These are phyloP conservation scores for Ypsolopha sequella DNA, from an alignment of 2,888 invertebrate genomes.

Conservation along the genomic window DNA sequence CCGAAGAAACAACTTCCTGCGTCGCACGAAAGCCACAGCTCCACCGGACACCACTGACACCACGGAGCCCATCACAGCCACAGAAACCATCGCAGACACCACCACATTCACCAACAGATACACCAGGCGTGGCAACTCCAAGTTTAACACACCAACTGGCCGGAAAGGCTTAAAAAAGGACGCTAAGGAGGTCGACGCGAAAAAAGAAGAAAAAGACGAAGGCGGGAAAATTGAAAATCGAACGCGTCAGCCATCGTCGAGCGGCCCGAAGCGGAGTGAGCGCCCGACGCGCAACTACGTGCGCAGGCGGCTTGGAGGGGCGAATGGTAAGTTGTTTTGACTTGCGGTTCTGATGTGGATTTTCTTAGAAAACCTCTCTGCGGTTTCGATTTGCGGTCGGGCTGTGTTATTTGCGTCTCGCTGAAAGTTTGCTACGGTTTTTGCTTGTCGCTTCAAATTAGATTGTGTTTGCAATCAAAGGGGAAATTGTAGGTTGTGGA, in stretches of 20 bases:
- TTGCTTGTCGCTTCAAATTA: neutral
- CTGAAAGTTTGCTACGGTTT: neutral
- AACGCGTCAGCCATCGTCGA: slow-evolving; percentile 40
- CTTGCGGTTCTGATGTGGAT: neutral
- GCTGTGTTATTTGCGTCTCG: neutral
- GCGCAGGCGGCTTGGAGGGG: slow-evolving; percentile 46
- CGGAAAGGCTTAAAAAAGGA: neutral
- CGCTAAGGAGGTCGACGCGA: neutral
- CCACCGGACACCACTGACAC: slow-evolving; percentile 33
- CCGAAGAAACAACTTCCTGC: slow-evolving; percentile 38
- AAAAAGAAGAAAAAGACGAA: slow-evolving; percentile 14
- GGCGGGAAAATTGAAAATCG: slow-evolving; percentile 19
- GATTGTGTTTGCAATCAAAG: neutral
- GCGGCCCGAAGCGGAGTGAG: slow-evolving; percentile 44
- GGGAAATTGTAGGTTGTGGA: too few relatives aligned
- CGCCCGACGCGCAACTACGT: slow-evolving; percentile 46
- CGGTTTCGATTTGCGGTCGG: neutral
- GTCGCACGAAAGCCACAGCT: slow-evolving; percentile 53
- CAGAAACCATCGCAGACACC: neutral
- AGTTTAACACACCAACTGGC: slow-evolving; percentile 28
- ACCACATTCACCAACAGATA: slow-evolving; percentile 26
- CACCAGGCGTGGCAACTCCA: slow-evolving; percentile 29
- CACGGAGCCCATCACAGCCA: slow-evolving; percentile 17
- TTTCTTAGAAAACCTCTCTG: neutral
- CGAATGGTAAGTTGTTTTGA: slow-evolving; percentile 40